These are phyloP conservation scores for Theonella swinhoei DNA, from an alignment of 37 sponge, comb jelly and placozoan genomes.

Conservation along the genomic window DNA sequence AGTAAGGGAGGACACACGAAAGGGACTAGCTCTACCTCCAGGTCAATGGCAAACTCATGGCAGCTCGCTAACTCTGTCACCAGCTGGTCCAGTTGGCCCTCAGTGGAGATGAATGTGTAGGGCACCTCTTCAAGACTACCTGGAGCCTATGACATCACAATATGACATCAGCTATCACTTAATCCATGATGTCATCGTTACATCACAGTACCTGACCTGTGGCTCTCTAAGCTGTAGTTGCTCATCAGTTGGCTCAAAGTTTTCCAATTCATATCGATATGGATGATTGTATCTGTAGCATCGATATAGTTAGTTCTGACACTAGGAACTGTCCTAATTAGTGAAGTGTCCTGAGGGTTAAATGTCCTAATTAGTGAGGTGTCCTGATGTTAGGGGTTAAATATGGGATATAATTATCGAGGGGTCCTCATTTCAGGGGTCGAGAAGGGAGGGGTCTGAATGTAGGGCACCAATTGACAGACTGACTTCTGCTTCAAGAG, in stretches of 20 bases:
- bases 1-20: not conserved
- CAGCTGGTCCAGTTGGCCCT: slow-evolving; percentile 68
- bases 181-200: not conserved
- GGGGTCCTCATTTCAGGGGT: no score
- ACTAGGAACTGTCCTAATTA: no score
- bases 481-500: slow-evolving; percentile 15
- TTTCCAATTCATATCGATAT: slow-evolving; percentile 67
- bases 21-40: slow-evolving; percentile 70
- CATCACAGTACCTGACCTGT: slow-evolving; percentile 33
- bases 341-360: no score
- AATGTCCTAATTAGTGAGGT: not conserved
- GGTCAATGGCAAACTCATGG: slow-evolving; percentile 88
- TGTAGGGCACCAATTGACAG: no score
- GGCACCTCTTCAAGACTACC: slow-evolving; percentile 76
- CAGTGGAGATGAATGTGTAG: slow-evolving; percentile 52
- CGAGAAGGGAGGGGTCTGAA: no score
- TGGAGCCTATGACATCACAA: slow-evolving; percentile 20
- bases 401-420: no score
- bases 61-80: slow-evolving; percentile 42
- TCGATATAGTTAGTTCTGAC: no score
- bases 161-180: not conserved
- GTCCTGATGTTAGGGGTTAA: no score
- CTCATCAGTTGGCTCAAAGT: slow-evolving; percentile 26
- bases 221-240: slow-evolving; percentile 60
- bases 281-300: slow-evolving; percentile 47